Conservation (phyloP, 2,888 invertebrate genomes). For the Notodonta dromedarius region DNA sequence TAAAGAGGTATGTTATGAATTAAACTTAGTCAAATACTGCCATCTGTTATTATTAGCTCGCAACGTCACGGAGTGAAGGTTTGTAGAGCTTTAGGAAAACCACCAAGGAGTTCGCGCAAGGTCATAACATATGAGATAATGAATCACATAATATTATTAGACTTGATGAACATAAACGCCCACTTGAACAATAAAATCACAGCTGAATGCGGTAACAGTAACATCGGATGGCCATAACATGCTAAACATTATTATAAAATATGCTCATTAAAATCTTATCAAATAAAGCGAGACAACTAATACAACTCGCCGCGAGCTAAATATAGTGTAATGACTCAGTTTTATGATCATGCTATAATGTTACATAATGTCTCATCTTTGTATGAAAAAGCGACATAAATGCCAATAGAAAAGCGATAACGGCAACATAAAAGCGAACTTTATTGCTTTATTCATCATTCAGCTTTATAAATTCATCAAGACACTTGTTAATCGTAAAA, state of each 20-base stretch:
- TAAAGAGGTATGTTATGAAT: neutral
- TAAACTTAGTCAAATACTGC: conserved; percentile 14
- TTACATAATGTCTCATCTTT: conserved; percentile 55
- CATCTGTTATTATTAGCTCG: conserved; percentile 28
- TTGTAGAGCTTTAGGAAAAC: conserved; percentile 10
- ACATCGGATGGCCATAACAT: conserved; percentile 12
- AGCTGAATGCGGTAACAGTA: conserved; percentile 18
- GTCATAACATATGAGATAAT: conserved; percentile 2
- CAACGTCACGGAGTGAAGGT: conserved; percentile 12
- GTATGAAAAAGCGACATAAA: conserved; percentile 68
- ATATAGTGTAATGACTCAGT: conserved; percentile 58
- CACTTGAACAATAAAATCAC: conserved; percentile 2
- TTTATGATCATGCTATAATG: conserved; percentile 59
- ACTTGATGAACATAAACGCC: neutral
- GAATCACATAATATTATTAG: neutral
- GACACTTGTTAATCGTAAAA: conserved; percentile 84
- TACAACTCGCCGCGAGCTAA: conserved; percentile 39
- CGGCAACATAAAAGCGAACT: conserved; percentile 74
- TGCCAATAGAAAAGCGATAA: conserved; percentile 78
- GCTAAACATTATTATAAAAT: conserved; percentile 32
- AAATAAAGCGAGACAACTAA: conserved; percentile 40
- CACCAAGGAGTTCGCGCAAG: neutral
- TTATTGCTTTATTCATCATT: conserved; percentile 83
- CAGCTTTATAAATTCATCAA: conserved; percentile 82
- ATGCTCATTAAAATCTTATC: conserved; percentile 45